Evolutionary conservation across 2,113 vertebrate species (phyloP).

Genomic region (Numenius arquata): DNA sequence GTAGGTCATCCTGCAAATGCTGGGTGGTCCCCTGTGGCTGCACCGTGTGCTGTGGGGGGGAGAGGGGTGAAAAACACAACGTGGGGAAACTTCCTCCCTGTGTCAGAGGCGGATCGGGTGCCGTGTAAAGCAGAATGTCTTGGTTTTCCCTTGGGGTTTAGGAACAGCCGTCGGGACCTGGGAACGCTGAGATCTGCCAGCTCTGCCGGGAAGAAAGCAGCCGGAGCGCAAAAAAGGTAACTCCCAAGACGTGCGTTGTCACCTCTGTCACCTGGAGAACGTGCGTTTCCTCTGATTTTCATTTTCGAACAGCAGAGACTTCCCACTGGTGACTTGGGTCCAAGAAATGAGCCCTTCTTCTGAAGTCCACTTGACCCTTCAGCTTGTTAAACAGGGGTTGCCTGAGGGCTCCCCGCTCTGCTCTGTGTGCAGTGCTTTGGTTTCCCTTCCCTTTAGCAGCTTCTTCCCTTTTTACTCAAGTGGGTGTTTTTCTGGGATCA

Average conservation of each 20-base stretch:
- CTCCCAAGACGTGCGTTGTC: fast-evolving
- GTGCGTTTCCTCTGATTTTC: fast-evolving
- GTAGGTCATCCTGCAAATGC: not conserved
- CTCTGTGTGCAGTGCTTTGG: not conserved
- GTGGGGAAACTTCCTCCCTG: fast-evolving
- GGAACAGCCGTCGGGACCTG: slow-evolving; percentile 66
- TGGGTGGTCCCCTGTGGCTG: fast-evolving
- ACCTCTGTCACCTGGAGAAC: fast-evolving
- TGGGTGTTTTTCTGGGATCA: not conserved
- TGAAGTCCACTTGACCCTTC: not conserved
- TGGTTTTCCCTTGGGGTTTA: slow-evolving; percentile 31
- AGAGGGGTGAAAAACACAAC: not conserved
- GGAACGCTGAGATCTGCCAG: slow-evolving; percentile 69
- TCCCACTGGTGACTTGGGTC: not conserved
- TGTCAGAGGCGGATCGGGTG: not conserved
- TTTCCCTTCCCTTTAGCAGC: not conserved
- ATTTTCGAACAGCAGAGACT: fast-evolving
- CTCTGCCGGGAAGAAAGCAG: slow-evolving; percentile 81
- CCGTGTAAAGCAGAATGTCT: not conserved
- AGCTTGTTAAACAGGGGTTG: fast-evolving
- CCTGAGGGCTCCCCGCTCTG: not conserved
- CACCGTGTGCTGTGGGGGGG: not conserved
- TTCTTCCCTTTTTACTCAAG: not conserved
- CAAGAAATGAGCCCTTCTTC: not conserved
- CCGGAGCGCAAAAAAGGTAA: slow-evolving; percentile 79